These are phyloP conservation scores for Autographa pulchrina DNA, from an alignment of 2,888 invertebrate genomes.

Conservation along the genomic window DNA sequence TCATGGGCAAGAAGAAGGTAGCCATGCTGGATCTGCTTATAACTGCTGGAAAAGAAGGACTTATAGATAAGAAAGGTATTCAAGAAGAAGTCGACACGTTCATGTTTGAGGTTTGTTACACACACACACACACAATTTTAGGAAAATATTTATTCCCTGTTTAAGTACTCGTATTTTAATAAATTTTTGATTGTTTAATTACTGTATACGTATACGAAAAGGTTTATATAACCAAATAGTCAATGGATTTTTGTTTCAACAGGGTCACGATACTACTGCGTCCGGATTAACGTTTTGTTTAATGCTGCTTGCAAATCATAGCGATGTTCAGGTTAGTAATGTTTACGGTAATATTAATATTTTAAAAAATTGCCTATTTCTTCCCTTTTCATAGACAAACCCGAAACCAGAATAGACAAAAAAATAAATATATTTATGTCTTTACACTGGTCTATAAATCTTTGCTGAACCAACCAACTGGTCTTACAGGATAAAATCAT, in stretches of 20 bases:
- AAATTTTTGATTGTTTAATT: too few relatives aligned
- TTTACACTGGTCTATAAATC: too few relatives aligned
- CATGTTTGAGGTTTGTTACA: constrained; percentile 88
- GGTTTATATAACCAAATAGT: background rate
- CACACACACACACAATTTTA: background rate
- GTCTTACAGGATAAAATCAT: constrained; percentile 62
- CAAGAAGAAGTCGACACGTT: constrained; percentile 91
- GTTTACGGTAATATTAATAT: too few relatives aligned
- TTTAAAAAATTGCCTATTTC: too few relatives aligned
- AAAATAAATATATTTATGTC: too few relatives aligned
- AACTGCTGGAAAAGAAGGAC: constrained; percentile 80
- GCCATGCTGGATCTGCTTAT: constrained; percentile 89
- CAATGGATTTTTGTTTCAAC: constrained; percentile 23
- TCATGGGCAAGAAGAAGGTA: constrained; percentile 78
- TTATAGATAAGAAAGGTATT: constrained; percentile 86
- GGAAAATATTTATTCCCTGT: too few relatives aligned
- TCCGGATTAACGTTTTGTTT: constrained; percentile 70
- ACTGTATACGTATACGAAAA: too few relatives aligned
- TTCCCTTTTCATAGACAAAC: too few relatives aligned
- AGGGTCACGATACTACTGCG: constrained; percentile 87
- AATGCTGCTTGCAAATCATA: constrained; percentile 81
- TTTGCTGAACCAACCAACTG: too few relatives aligned
- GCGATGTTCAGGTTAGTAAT: constrained; percentile 68
- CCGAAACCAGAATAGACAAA: too few relatives aligned
- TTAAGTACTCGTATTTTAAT: too few relatives aligned